phyloP scores from a whole-genome alignment of 2,113 vertebrate species.

The Fregetta grallaria region DNA sequence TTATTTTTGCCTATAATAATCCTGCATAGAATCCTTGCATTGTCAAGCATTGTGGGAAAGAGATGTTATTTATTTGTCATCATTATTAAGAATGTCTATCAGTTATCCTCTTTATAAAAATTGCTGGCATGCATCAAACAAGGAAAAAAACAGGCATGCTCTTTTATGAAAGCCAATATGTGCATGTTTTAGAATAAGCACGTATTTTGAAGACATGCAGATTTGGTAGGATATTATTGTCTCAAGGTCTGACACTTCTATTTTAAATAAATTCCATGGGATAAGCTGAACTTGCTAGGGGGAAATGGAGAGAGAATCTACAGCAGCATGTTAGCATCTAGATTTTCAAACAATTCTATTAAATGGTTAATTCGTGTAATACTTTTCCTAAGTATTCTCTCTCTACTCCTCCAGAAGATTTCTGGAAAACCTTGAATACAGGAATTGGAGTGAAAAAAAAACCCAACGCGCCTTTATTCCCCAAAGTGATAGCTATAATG shows the following conservation, averaged over 20 bases:
- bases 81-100: constrained; percentile 33
- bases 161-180: constrained; percentile 4
- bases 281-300: neutral
- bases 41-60: constrained; percentile 32
- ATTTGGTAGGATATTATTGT: constrained; percentile 28
- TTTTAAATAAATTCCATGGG: constrained; percentile 1
- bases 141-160: neutral
- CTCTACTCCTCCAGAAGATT: neutral
- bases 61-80: constrained; percentile 35
- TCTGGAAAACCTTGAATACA: neutral
- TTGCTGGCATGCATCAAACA: neutral
- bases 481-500: neutral
- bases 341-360: neutral
- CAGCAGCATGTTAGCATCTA: neutral
- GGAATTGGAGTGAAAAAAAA: neutral
- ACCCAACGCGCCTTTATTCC: neutral
- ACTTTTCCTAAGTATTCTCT: neutral
- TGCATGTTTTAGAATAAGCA: neutral
- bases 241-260: constrained; percentile 14
- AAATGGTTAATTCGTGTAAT: neutral
- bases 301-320: neutral
- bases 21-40: constrained; percentile 3
- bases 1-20: constrained; percentile 44
- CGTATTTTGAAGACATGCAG: constrained; percentile 6
- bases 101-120: neutral